phyloP scores from a whole-genome alignment of 2,113 vertebrate genomes.

The Dromiciops gliroides region DNA sequence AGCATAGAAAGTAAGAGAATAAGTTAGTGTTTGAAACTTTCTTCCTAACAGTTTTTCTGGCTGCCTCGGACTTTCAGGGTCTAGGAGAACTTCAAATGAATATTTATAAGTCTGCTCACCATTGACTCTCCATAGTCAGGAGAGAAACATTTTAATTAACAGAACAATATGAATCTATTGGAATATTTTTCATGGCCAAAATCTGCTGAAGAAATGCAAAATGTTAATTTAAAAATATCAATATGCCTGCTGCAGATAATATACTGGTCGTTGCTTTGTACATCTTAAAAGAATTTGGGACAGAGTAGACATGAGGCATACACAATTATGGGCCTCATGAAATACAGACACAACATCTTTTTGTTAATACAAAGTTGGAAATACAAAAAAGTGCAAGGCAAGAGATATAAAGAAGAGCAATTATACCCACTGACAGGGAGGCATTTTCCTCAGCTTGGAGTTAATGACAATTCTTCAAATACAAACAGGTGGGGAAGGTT shows the following conservation, averaged over 20 bases:
- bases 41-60: background rate
- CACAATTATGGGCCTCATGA: conserved; percentile 37
- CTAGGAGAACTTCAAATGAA: conserved; percentile 20
- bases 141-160: conserved; percentile 60
- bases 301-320: background rate
- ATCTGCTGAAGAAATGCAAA: conserved; percentile 57
- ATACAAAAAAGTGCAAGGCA: background rate
- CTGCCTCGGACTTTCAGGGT: background rate
- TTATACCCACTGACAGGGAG: background rate
- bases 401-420: conserved; percentile 32
- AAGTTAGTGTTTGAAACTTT: background rate
- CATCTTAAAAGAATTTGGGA: conserved; percentile 33
- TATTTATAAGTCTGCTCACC: background rate
- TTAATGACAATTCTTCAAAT: background rate
- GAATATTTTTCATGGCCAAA: conserved; percentile 60
- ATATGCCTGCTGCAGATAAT: conserved; percentile 41
- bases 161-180: conserved; percentile 56
- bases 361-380: conserved; percentile 39
- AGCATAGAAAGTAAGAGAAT: background rate
- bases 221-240: conserved; percentile 56
- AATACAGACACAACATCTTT: conserved; percentile 30
- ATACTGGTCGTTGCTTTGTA: conserved; percentile 5
- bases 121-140: conserved; percentile 54
- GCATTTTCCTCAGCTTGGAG: background rate
- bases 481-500: background rate